Conservation (phyloP, 2,888 invertebrate species). For the Eupithecia vulgata region DNA sequence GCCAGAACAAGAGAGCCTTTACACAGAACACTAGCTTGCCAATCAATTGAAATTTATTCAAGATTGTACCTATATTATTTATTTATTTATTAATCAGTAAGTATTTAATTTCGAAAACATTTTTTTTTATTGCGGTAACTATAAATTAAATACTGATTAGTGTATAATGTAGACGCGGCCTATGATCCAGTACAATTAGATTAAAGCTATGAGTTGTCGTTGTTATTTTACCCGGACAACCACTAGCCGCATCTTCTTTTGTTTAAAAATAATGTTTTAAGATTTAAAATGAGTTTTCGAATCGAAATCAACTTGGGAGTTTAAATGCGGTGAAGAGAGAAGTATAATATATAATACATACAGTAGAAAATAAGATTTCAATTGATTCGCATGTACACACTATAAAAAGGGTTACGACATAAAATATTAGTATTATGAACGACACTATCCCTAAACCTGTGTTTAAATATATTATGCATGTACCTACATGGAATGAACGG, state of each 20-base stretch:
- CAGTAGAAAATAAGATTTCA: conserved; percentile 1
- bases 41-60: conserved; percentile 26
- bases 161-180: too few relatives aligned
- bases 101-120: too few relatives aligned
- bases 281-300: too few relatives aligned
- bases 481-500: conserved; percentile 8
- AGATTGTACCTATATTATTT: too few relatives aligned
- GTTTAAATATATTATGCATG: not conserved
- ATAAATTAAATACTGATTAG: too few relatives aligned
- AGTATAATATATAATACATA: not conserved
- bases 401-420: conserved; percentile 13
- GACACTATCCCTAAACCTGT: conserved; percentile 14
- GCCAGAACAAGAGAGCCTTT: conserved; percentile 50
- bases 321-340: not conserved
- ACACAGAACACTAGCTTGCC: conserved; percentile 24
- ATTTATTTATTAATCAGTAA: too few relatives aligned
- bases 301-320: not conserved
- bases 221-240: too few relatives aligned
- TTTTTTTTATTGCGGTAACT: too few relatives aligned
- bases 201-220: too few relatives aligned
- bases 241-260: too few relatives aligned
- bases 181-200: too few relatives aligned
- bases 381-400: conserved; percentile 28
- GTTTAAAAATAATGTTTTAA: too few relatives aligned
- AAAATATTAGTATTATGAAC: conserved; percentile 11